phyloP scores from a whole-genome alignment of 1,140 invertebrate species.

The Chrysoperla carnea region DNA sequence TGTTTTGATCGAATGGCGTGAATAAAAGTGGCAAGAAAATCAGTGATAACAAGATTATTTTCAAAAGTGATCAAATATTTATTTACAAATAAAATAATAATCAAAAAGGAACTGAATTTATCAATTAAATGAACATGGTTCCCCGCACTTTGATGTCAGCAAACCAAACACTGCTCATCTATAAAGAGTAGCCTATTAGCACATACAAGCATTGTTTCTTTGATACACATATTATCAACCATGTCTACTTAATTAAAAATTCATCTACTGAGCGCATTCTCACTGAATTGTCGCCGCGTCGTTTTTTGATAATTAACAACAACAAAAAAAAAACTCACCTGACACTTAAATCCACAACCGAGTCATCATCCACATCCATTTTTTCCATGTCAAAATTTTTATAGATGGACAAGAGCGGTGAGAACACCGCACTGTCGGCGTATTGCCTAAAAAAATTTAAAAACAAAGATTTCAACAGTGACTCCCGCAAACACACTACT shows the following conservation, averaged over 20 bases:
- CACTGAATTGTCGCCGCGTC: no score
- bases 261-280: background rate
- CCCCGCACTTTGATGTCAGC: background rate
- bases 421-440: background rate
- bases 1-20: no score
- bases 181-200: constrained; percentile 1
- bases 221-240: constrained; percentile 6
- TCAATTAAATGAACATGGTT: background rate
- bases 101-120: constrained; percentile 5
- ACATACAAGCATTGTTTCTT: constrained; percentile 5
- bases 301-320: no score
- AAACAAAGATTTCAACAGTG: background rate
- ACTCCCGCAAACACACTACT: background rate
- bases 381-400: constrained; percentile 25
- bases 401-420: constrained; percentile 4
- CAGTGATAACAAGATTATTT: no score
- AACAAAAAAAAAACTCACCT: constrained; percentile 32
- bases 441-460: background rate
- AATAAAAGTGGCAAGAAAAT: no score
- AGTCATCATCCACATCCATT: constrained; percentile 40
- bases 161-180: background rate
- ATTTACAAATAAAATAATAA: constrained; percentile 9
- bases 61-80: no score
- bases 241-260: background rate
- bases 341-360: constrained; percentile 51